A percentile compares a stretch with the other conserved stretches of the same genome.
Conservation (phyloP, 2,113 vertebrate species). For the Zosterops lateralis region DNA sequence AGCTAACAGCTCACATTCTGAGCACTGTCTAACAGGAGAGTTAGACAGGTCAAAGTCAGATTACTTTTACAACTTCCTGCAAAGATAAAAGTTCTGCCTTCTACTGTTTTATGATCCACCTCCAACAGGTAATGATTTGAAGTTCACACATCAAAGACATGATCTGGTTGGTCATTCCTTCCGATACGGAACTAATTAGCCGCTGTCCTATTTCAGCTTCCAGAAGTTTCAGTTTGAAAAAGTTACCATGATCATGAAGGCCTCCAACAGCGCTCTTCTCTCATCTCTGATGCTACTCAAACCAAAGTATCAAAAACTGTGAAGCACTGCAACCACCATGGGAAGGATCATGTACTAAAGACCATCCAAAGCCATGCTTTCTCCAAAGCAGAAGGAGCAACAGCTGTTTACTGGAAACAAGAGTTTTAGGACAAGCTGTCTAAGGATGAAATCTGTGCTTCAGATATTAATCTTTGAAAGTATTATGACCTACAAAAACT, state of each 20-base stretch:
- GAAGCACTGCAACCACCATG: background rate
- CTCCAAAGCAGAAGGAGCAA: background rate
- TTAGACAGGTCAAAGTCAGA: conserved; percentile 26
- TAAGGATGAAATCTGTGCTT: background rate
- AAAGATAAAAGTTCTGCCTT: background rate
- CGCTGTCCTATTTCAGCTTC: conserved; percentile 32
- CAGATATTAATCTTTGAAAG: background rate
- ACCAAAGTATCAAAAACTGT: background rate
- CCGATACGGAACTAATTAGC: background rate
- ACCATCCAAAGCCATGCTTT: background rate
- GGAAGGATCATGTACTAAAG: background rate
- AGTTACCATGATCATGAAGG: background rate
- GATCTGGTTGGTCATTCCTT: background rate
- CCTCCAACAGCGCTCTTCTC: background rate
- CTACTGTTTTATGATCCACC: background rate
- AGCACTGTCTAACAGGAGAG: background rate
- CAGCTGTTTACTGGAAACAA: background rate
- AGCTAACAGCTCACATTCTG: background rate
- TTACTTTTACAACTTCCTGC: background rate
- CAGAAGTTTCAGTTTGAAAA: background rate
- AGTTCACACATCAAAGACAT: background rate
- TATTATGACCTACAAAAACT: background rate
- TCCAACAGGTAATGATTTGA: background rate
- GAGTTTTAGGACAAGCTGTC: background rate
- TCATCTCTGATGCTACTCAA: background rate